phyloP scores from a whole-genome alignment of 2,888 invertebrate species.

The Sminthurides aquaticus region DNA sequence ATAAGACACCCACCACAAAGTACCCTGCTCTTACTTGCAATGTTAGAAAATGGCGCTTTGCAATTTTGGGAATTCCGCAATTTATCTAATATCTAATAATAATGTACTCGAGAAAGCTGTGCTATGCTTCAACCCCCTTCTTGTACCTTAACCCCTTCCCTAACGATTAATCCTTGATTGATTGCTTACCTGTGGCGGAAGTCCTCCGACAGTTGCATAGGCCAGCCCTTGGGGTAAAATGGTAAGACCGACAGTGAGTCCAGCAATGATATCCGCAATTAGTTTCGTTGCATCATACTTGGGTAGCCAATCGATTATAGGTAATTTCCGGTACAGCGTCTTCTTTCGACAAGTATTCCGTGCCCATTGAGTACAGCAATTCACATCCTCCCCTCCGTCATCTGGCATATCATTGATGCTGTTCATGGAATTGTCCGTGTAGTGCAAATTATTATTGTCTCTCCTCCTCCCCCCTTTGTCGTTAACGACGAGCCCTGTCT shows the following conservation, averaged over 20 bases:
- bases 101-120: too few species aligned
- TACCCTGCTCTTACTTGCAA: too few species aligned
- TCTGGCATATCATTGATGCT: slow-evolving; percentile 13
- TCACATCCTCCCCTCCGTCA: slow-evolving; percentile 1
- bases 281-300: slow-evolving; percentile 46
- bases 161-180: too few species aligned
- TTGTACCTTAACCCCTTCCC: too few species aligned
- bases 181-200: slow-evolving; percentile 49
- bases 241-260: slow-evolving; percentile 51
- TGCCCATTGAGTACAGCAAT: slow-evolving; percentile 23
- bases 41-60: too few species aligned
- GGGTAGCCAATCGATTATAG: slow-evolving; percentile 45
- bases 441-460: background rate
- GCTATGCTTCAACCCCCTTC: too few species aligned
- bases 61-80: too few species aligned
- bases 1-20: too few species aligned
- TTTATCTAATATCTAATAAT: too few species aligned
- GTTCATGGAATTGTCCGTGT: background rate
- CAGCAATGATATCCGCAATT: slow-evolving; percentile 50
- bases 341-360: slow-evolving; percentile 33
- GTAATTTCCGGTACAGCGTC: slow-evolving; percentile 33
- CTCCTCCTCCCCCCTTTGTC: background rate
- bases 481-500: slow-evolving; percentile 23
- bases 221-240: slow-evolving; percentile 58
- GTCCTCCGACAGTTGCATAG: slow-evolving; percentile 79